Evolutionary conservation across 2,797 vertebrate genomes (phyloP).

Genomic region (Benthosema pterotum): DNA sequence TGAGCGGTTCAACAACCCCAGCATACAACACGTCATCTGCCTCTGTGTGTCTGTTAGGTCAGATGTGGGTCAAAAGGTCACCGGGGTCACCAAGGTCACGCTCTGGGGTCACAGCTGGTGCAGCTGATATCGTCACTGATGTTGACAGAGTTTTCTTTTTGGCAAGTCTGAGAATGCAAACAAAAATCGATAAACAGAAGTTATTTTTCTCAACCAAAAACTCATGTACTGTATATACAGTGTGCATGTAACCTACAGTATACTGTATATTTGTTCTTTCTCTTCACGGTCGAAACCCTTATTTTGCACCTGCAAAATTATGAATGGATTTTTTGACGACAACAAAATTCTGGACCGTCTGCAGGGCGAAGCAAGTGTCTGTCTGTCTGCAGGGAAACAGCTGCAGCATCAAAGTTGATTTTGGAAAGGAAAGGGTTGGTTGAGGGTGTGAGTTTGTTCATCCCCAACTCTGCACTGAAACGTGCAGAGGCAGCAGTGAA

Average conservation of each 20-base stretch:
- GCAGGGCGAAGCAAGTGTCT: too few species aligned
- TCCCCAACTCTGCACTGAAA: conserved; percentile 48
- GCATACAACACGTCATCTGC: not conserved
- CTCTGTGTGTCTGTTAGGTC: conserved; percentile 22
- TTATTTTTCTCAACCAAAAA: too few species aligned
- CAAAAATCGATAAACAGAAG: too few species aligned
- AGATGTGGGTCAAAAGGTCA: conserved; percentile 42
- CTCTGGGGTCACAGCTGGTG: conserved; percentile 48
- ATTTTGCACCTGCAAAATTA: too few species aligned
- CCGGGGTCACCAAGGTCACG: conserved; percentile 26
- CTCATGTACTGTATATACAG: too few species aligned
- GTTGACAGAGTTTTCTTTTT: not conserved
- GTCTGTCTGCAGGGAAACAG: too few species aligned
- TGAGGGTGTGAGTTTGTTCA: conserved; percentile 22
- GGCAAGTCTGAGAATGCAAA: not conserved
- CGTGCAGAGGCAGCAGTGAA: conserved; percentile 49
- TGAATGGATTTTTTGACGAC: too few species aligned
- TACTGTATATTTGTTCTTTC: too few species aligned
- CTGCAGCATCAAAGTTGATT: too few species aligned
- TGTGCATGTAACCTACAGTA: too few species aligned
- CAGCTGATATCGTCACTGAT: conserved; percentile 11
- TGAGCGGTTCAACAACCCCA: not conserved
- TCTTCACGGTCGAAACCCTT: too few species aligned
- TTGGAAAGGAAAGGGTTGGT: not conserved
- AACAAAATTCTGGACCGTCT: too few species aligned